These are phyloP conservation scores for Apodemia hepburni DNA, from an alignment of 2,888 invertebrate genomes.

Conservation along the genomic window DNA sequence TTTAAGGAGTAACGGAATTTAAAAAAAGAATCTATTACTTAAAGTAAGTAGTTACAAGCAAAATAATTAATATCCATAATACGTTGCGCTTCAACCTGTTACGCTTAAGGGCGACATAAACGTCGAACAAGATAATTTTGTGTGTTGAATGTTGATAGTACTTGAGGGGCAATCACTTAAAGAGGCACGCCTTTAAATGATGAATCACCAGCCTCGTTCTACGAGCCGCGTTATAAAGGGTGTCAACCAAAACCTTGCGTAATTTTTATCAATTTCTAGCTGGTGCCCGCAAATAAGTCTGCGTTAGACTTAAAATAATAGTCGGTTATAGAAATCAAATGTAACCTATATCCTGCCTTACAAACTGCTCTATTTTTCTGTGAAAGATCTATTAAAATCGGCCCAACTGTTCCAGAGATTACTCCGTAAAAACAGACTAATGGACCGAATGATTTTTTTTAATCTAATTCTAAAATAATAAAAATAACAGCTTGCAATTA, in stretches of 20 bases:
- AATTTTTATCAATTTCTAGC: not conserved
- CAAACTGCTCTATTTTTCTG: no score
- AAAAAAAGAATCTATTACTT: no score
- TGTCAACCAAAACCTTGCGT: not conserved
- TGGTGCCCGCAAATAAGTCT: not conserved
- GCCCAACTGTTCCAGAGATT: no score
- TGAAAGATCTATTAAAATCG: no score
- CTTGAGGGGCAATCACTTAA: conserved; percentile 32
- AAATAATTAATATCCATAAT: not conserved
- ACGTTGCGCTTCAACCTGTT: not conserved
- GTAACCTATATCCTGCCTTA: no score
- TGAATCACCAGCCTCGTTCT: conserved; percentile 26
- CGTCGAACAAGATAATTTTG: conserved; percentile 18
- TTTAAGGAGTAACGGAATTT: no score
- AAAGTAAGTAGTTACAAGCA: not conserved
- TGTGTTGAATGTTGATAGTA: conserved; percentile 22
- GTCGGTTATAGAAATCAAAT: no score
- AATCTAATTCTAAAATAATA: no score
- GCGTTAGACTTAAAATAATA: no score
- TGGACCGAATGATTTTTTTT: no score
- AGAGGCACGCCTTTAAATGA: conserved; percentile 30
- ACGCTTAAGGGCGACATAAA: not conserved
- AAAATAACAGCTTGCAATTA: no score
- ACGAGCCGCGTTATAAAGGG: conserved; percentile 17
- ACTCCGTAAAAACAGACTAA: no score